phyloP scores from a whole-genome alignment of 2,113 vertebrate species.

The Prinia subflava region DNA sequence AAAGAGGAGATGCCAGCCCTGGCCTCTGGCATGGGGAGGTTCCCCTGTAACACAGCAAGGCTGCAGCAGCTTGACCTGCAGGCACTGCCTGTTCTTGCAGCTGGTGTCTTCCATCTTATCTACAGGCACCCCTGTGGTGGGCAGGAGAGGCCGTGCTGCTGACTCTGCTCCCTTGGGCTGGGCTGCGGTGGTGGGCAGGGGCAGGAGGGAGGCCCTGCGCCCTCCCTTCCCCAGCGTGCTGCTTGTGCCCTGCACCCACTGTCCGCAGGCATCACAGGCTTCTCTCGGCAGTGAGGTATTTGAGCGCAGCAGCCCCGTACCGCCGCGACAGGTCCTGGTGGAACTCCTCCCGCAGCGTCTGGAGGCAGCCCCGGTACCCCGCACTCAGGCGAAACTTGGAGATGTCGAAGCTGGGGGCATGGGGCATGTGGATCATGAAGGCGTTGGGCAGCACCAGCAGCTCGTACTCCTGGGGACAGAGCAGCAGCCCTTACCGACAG shows the following conservation, averaged over 20 bases:
- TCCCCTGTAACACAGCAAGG: neutral
- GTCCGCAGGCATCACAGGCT: slow-evolving; percentile 63
- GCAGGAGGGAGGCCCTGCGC: neutral
- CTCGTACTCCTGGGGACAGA: slow-evolving; percentile 83
- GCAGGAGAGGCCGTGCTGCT: neutral
- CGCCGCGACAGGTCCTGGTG: slow-evolving; percentile 93
- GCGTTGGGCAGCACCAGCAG: slow-evolving; percentile 92
- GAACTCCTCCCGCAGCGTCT: slow-evolving; percentile 91
- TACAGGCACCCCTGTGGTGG: neutral
- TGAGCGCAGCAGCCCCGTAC: slow-evolving; percentile 89
- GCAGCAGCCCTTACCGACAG: neutral
- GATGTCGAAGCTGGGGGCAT: slow-evolving; percentile 93
- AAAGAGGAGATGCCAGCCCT: neutral
- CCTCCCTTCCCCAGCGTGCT: neutral
- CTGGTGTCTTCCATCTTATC: neutral
- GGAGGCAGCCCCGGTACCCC: slow-evolving; percentile 86
- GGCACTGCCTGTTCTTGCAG: neutral
- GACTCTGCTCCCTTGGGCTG: accelerated
- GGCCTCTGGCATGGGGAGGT: neutral
- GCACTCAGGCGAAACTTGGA: slow-evolving; percentile 91
- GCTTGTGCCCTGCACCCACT: neutral
- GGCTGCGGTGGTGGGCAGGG: accelerated
- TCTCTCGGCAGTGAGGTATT: slow-evolving; percentile 93
- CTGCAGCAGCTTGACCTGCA: neutral
- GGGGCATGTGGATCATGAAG: slow-evolving; percentile 97